These are phyloP conservation scores for Noctuana brunneofusca DNA, from an alignment of 2,888 invertebrate genomes.

Conservation along the genomic window DNA sequence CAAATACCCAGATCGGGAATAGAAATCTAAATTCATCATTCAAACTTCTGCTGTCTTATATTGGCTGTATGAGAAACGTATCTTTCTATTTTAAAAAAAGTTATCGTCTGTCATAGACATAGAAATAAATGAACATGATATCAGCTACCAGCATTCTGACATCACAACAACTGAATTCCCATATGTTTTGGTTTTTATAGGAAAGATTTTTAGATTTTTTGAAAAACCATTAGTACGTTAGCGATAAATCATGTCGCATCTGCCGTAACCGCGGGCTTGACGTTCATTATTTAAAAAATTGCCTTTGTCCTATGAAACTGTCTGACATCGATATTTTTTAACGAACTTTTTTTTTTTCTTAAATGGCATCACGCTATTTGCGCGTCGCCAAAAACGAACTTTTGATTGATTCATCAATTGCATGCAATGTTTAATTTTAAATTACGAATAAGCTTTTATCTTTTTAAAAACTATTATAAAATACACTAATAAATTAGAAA, in stretches of 20 bases:
- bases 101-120: slow-evolving; percentile 17
- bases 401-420: slow-evolving; percentile 51
- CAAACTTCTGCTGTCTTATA: background rate
- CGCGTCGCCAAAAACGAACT: too few relatives aligned
- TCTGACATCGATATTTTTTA: slow-evolving; percentile 47
- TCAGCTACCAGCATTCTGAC: slow-evolving; percentile 40
- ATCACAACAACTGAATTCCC: slow-evolving; percentile 60
- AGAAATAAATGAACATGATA: slow-evolving; percentile 25
- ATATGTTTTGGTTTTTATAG: slow-evolving; percentile 71
- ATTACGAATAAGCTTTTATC: background rate
- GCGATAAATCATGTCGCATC: slow-evolving; percentile 77
- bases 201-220: slow-evolving; percentile 65
- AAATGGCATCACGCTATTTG: too few relatives aligned
- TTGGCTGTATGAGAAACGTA: background rate
- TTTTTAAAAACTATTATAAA: background rate
- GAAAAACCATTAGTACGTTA: slow-evolving; percentile 76
- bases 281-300: slow-evolving; percentile 54
- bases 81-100: slow-evolving; percentile 1
- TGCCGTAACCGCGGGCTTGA: slow-evolving; percentile 56
- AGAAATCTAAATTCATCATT: too few relatives aligned
- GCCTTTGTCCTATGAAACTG: slow-evolving; percentile 51
- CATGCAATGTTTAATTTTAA: slow-evolving; percentile 38
- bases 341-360: slow-evolving; percentile 43
- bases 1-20: too few relatives aligned
- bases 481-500: background rate